phyloP scores from a whole-genome alignment of 2,888 invertebrate species.

The Disparrhopalites patrizii region DNA sequence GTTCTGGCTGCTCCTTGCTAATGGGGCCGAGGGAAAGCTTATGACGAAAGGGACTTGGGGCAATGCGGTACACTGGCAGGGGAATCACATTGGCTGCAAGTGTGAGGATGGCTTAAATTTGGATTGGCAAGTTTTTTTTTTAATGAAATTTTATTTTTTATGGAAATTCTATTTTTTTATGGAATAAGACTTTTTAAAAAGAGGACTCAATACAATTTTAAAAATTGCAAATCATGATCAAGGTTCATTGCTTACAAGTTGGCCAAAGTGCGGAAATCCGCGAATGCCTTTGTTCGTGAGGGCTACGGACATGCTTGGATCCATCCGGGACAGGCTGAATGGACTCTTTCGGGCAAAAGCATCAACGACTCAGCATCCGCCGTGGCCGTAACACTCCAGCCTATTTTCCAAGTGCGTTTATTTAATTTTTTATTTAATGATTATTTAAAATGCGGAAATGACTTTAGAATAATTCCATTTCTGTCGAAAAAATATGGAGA shows the following conservation, averaged over 20 bases:
- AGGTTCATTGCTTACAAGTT: constrained; percentile 79
- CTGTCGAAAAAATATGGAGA: no score
- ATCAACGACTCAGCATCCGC: constrained; percentile 62
- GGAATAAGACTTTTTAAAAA: no score
- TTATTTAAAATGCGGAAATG: no score
- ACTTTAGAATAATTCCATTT: no score
- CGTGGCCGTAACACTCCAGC: constrained; percentile 32
- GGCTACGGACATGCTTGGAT: constrained; percentile 70
- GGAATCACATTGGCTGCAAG: constrained; percentile 40
- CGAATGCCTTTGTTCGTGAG: constrained; percentile 56
- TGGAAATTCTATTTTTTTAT: no score
- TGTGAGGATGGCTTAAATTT: constrained; percentile 64
- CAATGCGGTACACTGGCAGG: neutral
- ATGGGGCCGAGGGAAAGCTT: no score
- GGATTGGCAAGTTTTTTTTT: constrained; percentile 71
- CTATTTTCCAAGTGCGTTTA: neutral
- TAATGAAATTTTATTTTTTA: no score
- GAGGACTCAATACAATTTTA: no score
- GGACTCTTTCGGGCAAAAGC: constrained; percentile 64
- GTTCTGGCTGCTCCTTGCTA: no score
- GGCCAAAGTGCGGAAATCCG: constrained; percentile 61
- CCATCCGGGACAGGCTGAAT: constrained; percentile 54
- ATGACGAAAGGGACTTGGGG: no score
- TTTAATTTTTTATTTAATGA: no score
- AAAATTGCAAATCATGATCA: no score